Base-by-base conservation (phyloP, 2,888 invertebrate genomes). In the Pteria penguin region DNA sequence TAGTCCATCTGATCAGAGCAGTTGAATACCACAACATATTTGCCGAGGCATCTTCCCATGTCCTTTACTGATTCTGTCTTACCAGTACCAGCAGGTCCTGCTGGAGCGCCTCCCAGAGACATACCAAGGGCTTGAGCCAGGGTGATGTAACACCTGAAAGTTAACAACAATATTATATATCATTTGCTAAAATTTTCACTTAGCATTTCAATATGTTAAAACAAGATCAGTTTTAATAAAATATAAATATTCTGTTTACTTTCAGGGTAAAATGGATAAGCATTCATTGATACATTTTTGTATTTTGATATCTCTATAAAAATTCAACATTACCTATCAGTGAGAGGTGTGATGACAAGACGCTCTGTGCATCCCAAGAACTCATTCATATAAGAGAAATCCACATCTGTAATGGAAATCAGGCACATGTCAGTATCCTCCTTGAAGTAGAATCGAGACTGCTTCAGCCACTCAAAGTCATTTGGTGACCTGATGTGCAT, bases 1-100 rank as follows among this genome's bases (percentile, higher is more conserved):
- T 97, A 98, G 93, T 98, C 98, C 98, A 98, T 98, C 94, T 98
- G 98, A 94, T 98, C 98, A 0, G 98, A 98, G 91, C 98, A 98
- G 93, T 98, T 98, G 93, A 98, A 98, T 55, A 98, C 97, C 55
- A 92, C 93, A 24, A 98, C 98, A 92, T 98, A 98, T 93, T 98
- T 98, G 54, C 97, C 98, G 57, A 98, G 93, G 26, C 98, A 98
- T 92, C 98, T 97, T 55, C 98, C 98, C 98, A 98, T 98, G 92
- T 98, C 98, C 92, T 98, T 98, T 0, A 97, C 97, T 0, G 98
- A 98, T 93, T 98, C 98, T 0, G 98, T 98, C 93, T 98, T 98
- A 4, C 98, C 98, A 0, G 98, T 98, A n/a, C 98, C 98, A 0
- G 98, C 98, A 1, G 98, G 98, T 0, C 98, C 98, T 85, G 98